phyloP scores from a whole-genome alignment of 1,140 invertebrate species.

The Hirudo medicinalis region DNA sequence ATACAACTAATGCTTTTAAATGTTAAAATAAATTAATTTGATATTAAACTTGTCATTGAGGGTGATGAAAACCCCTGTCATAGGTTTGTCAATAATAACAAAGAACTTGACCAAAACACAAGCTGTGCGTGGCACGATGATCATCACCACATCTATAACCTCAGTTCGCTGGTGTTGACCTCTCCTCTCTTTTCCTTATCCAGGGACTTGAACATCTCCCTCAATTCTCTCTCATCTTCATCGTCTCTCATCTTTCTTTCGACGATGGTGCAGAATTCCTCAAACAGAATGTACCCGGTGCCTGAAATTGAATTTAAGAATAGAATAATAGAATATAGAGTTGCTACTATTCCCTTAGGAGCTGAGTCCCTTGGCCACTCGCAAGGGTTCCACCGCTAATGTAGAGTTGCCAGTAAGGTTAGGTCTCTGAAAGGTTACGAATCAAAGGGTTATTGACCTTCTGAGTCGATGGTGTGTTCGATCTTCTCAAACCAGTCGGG shows the following conservation, averaged over 20 bases:
- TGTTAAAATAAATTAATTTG: too few relatives aligned
- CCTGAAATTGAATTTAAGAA: constrained; percentile 12
- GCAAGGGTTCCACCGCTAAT: too few relatives aligned
- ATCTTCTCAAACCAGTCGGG: constrained; percentile 37
- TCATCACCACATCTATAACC: constrained; percentile 10
- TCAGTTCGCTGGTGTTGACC: constrained; percentile 37
- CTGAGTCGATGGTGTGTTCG: constrained; percentile 39
- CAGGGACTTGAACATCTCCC: constrained; percentile 41
- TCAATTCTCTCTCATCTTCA: constrained; percentile 41
- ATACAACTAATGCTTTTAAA: too few relatives aligned
- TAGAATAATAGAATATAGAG: too few relatives aligned
- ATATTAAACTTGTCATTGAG: too few relatives aligned
- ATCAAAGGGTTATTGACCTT: constrained; percentile 28
- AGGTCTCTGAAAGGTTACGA: too few relatives aligned
- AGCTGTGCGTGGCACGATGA: not conserved
- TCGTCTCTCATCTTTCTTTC: constrained; percentile 38
- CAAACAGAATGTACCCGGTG: constrained; percentile 33
- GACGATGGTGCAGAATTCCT: constrained; percentile 37
- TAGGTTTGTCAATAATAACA: not conserved
- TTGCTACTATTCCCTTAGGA: too few relatives aligned
- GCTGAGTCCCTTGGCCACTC: too few relatives aligned
- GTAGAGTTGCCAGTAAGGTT: too few relatives aligned
- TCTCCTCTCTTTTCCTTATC: constrained; percentile 41
- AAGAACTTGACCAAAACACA: not conserved
- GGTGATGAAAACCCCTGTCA: too few relatives aligned